Conservation (phyloP, 2,113 vertebrate species). For the Nothobranchius kuhntae region DNA sequence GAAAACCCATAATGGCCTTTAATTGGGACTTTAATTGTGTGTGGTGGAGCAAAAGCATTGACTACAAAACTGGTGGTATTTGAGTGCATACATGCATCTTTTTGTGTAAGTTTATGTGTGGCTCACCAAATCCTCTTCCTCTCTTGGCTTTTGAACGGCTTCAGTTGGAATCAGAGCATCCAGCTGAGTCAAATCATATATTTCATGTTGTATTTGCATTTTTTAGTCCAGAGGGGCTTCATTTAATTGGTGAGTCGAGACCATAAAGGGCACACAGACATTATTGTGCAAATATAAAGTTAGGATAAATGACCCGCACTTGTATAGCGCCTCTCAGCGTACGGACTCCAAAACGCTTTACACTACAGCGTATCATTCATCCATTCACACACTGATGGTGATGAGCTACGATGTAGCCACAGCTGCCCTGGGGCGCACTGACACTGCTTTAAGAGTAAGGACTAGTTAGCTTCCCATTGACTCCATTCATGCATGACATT, state of each 20-base stretch:
- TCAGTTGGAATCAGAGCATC: slow-evolving; percentile 23
- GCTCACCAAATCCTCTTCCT: slow-evolving; percentile 62
- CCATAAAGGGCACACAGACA: slow-evolving; percentile 10
- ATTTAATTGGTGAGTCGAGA: slow-evolving; percentile 28
- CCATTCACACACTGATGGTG: too few species aligned
- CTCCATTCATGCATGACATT: slow-evolving; percentile 41
- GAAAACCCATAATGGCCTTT: slow-evolving; percentile 79
- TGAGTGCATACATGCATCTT: slow-evolving; percentile 74
- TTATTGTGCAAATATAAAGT: slow-evolving; percentile 53
- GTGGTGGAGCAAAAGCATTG: slow-evolving; percentile 74
- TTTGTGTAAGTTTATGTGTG: slow-evolving; percentile 68
- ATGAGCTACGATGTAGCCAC: too few species aligned
- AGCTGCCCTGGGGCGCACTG: too few species aligned
- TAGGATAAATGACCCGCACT: too few species aligned
- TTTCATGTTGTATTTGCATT: slow-evolving; percentile 11
- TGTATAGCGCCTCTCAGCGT: too few species aligned
- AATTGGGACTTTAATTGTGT: slow-evolving; percentile 81
- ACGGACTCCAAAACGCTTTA: too few species aligned
- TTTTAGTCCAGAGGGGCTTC: slow-evolving; percentile 31
- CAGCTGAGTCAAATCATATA: slow-evolving; percentile 34
- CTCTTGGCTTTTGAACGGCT: slow-evolving; percentile 37
- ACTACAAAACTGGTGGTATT: slow-evolving; percentile 76
- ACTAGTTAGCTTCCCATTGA: slow-evolving; percentile 28
- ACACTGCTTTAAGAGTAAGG: slow-evolving; percentile 28
- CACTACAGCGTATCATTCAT: too few species aligned